These are phyloP conservation scores for Xanthia togata DNA, from an alignment of 2,888 invertebrate genomes.

Conservation along the genomic window DNA sequence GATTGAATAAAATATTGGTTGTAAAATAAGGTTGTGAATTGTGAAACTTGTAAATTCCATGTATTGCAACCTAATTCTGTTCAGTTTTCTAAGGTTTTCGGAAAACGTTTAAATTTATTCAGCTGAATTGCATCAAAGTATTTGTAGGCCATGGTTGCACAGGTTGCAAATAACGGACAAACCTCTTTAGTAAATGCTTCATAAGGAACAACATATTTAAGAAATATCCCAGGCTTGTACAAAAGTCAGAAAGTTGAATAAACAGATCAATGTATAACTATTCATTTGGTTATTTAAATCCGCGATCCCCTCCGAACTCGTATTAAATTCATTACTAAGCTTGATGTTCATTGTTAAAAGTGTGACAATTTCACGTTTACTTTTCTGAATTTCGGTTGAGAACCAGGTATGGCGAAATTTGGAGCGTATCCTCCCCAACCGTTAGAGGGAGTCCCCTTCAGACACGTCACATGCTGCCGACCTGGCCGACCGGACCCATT, in stretches of 20 bases:
- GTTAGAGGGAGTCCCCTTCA: conserved; percentile 78
- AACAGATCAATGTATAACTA: conserved; percentile 44
- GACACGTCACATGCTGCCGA: conserved; percentile 82
- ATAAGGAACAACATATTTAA: conserved; percentile 12
- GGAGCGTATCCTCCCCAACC: conserved; percentile 73
- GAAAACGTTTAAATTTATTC: not conserved
- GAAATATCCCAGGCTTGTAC: conserved; percentile 34
- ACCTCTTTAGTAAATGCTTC: not conserved
- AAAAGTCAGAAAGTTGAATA: conserved; percentile 45
- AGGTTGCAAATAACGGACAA: not conserved
- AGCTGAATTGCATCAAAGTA: not conserved
- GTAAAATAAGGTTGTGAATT: not conserved
- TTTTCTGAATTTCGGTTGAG: conserved; percentile 54
- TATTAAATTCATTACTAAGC: conserved; percentile 60
- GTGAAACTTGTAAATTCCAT: not conserved
- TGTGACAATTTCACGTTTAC: conserved; percentile 68
- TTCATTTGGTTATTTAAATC: conserved; percentile 52
- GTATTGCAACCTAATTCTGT: not conserved
- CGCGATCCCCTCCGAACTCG: conserved; percentile 52
- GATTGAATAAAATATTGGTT: too few species aligned
- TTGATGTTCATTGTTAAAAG: conserved; percentile 63
- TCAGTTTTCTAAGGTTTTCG: not conserved
- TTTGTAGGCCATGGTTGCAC: not conserved
- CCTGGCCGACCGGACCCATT: conserved; percentile 78
- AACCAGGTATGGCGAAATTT: conserved; percentile 68